phyloP scores from a whole-genome alignment of 2,797 vertebrate genomes.

The Mormyrops attenuatus region DNA sequence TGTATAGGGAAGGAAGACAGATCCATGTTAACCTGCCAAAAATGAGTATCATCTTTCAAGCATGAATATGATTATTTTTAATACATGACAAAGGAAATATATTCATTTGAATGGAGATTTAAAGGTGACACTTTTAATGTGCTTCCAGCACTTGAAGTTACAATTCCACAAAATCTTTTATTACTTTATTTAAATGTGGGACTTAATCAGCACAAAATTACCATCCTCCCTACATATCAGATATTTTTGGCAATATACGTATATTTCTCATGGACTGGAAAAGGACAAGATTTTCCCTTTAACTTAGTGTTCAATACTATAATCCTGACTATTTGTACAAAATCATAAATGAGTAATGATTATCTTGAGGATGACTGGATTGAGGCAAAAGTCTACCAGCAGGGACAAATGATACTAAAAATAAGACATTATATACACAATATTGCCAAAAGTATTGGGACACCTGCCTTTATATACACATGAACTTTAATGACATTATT shows the following conservation, averaged over 20 bases:
- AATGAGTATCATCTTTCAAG: neutral
- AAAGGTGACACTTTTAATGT: neutral
- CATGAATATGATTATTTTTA: neutral
- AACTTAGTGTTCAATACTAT: neutral
- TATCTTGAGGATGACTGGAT: neutral
- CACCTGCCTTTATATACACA: too few species aligned
- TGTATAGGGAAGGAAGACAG: neutral
- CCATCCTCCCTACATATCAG: neutral
- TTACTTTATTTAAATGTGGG: neutral
- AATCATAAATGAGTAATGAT: neutral
- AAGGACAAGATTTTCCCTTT: neutral
- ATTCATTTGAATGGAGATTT: neutral
- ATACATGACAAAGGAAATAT: neutral
- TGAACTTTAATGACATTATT: too few species aligned
- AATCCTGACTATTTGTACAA: neutral
- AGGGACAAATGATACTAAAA: neutral
- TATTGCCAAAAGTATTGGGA: too few species aligned
- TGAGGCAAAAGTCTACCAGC: neutral
- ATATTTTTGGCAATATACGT: neutral
- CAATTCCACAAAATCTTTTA: neutral
- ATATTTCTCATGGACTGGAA: neutral
- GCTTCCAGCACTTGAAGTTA: neutral
- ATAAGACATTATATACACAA: neutral
- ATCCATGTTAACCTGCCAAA: neutral
- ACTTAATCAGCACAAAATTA: neutral